Conservation (phyloP, 2,888 invertebrate genomes). For the Nomada fucata region DNA sequence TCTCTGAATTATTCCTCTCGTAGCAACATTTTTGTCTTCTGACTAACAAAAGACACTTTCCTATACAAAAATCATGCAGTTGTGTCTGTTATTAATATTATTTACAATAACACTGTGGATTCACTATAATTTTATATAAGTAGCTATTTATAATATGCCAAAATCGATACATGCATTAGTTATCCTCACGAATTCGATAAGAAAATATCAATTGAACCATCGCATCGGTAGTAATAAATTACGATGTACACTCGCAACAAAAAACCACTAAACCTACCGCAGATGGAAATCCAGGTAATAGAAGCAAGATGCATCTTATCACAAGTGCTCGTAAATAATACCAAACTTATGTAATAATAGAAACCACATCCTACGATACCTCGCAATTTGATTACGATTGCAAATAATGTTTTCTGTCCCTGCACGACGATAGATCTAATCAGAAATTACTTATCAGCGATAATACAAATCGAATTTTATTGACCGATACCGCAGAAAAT, state of each 20-base stretch:
- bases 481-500: background rate
- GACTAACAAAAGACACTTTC: too few species aligned
- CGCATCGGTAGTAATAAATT: conserved; percentile 1
- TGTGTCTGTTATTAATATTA: background rate
- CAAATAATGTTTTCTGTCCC: background rate
- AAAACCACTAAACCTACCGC: conserved; percentile 29
- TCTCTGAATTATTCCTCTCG: too few species aligned
- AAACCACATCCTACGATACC: conserved; percentile 27
- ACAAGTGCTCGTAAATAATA: conserved; percentile 32
- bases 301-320: conserved; percentile 37
- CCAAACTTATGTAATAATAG: conserved; percentile 28
- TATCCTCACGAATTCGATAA: background rate
- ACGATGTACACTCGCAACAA: background rate
- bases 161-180: background rate
- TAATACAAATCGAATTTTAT: background rate
- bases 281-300: conserved; percentile 37
- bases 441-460: background rate
- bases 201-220: background rate
- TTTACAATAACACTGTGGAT: background rate
- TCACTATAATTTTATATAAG: background rate
- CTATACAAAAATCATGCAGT: background rate
- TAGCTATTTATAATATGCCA: background rate
- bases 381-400: background rate
- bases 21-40: too few species aligned
- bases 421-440: background rate